These are phyloP conservation scores for Emydocephalus ijimae DNA, from an alignment of 2,113 vertebrate genomes.

Conservation along the genomic window DNA sequence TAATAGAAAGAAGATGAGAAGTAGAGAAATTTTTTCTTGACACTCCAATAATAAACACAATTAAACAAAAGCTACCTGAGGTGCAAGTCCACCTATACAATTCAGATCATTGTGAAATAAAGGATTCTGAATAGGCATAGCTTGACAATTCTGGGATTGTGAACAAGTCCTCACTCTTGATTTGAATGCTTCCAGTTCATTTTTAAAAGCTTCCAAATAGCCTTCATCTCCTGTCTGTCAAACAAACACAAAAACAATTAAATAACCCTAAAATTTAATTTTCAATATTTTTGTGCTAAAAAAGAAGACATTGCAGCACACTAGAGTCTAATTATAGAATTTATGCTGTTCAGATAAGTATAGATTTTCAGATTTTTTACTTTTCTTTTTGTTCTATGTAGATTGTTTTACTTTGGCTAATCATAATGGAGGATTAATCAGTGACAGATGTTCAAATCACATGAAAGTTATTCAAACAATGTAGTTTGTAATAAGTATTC, in stretches of 20 bases:
- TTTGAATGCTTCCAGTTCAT: conserved; percentile 92
- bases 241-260: conserved; percentile 9
- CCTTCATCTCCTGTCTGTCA: conserved; percentile 85
- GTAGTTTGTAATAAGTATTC: background rate
- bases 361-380: background rate
- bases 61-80: conserved; percentile 71
- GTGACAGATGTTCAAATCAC: background rate
- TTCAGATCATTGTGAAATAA: conserved; percentile 65
- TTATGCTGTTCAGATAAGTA: background rate
- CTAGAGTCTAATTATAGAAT: background rate
- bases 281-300: background rate
- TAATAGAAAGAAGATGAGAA: background rate
- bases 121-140: conserved; percentile 60
- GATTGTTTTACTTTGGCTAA: background rate
- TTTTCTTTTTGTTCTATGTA: background rate
- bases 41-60: background rate
- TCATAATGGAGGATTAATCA: background rate
- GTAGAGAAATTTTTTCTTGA: background rate
- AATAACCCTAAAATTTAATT: background rate
- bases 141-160: conserved; percentile 69
- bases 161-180: conserved; percentile 82
- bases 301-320: background rate
- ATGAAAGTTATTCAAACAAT: background rate
- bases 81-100: conserved; percentile 75
- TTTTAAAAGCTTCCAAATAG: conserved; percentile 92